Evolutionary conservation across 2,888 invertebrate genomes (phyloP).

Genomic region (Candidula unifasciata): DNA sequence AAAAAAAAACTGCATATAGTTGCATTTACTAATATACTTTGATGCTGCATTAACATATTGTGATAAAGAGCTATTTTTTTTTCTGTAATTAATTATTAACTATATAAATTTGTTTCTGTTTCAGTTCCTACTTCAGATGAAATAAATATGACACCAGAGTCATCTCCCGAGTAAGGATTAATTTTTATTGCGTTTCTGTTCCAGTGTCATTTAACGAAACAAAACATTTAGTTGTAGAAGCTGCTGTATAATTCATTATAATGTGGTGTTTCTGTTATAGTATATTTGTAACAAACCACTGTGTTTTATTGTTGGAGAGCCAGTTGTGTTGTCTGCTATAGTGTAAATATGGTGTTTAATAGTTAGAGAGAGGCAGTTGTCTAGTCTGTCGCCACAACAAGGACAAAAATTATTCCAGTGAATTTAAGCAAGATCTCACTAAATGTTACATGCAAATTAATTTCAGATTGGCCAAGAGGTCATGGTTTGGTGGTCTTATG

Average conservation of each 20-base stretch:
- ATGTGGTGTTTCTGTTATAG: too few relatives aligned
- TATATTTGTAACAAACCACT: too few relatives aligned
- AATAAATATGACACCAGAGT: slow-evolving; percentile 94
- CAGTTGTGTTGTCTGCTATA: too few relatives aligned
- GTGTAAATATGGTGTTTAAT: too few relatives aligned
- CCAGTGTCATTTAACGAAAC: background rate
- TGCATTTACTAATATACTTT: background rate
- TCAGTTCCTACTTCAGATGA: slow-evolving; percentile 85
- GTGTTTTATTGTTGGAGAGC: too few relatives aligned
- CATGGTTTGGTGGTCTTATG: slow-evolving; percentile 98
- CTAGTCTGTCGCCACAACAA: too few relatives aligned
- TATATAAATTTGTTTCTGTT: slow-evolving; percentile 48
- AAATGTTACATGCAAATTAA: background rate
- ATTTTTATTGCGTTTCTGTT: background rate
- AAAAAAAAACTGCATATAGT: background rate
- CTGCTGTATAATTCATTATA: too few relatives aligned
- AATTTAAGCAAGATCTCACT: background rate
- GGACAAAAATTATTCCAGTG: too few relatives aligned
- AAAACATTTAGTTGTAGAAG: background rate
- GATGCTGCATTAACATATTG: background rate
- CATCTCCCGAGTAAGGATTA: slow-evolving; percentile 87
- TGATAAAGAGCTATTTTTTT: background rate
- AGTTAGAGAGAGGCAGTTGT: too few relatives aligned
- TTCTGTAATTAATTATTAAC: background rate
- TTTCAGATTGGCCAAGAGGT: slow-evolving; percentile 87